Conservation (phyloP, 2,888 invertebrate genomes). For the Dolichomitus sp. region DNA sequence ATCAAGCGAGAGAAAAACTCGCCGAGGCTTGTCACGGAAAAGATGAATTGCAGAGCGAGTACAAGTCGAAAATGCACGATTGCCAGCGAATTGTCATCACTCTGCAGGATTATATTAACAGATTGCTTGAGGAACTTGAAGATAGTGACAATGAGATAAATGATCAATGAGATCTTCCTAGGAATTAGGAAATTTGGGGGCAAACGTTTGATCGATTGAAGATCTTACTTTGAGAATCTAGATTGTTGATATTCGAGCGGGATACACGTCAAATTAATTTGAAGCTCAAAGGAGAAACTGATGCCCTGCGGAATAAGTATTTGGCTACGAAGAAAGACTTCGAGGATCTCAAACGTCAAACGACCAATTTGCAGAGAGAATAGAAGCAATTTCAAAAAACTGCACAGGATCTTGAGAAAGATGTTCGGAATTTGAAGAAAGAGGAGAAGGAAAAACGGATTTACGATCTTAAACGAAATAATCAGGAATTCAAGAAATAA, state of each 20-base stretch:
- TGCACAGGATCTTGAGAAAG: slow-evolving; percentile 92
- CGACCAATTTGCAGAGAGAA: slow-evolving; percentile 90
- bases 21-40: slow-evolving; percentile 89
- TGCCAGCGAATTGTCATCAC: slow-evolving; percentile 85
- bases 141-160: not conserved
- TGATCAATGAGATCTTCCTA: no score
- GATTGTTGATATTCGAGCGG: slow-evolving; percentile 92
- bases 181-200: no score
- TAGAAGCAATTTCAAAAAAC: slow-evolving; percentile 91
- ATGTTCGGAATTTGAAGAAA: slow-evolving; percentile 93
- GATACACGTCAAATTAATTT: slow-evolving; percentile 91
- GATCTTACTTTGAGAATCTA: slow-evolving; percentile 92
- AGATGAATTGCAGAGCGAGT: slow-evolving; percentile 88
- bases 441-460: slow-evolving; percentile 96
- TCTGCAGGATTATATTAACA: slow-evolving; percentile 86
- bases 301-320: slow-evolving; percentile 94
- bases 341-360: slow-evolving; percentile 90
- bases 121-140: slow-evolving; percentile 77
- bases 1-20: slow-evolving; percentile 89
- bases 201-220: slow-evolving; percentile 88
- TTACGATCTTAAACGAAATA: slow-evolving; percentile 93
- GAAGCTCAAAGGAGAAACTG: slow-evolving; percentile 94
- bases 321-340: slow-evolving; percentile 91
- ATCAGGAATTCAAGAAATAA: slow-evolving; percentile 96
- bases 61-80: slow-evolving; percentile 84